Evolutionary conservation across 1,140 invertebrate genomes (phyloP), one percentile per base, ranked within the genome.

Genomic region (Brachionus manjavacas): DNA sequence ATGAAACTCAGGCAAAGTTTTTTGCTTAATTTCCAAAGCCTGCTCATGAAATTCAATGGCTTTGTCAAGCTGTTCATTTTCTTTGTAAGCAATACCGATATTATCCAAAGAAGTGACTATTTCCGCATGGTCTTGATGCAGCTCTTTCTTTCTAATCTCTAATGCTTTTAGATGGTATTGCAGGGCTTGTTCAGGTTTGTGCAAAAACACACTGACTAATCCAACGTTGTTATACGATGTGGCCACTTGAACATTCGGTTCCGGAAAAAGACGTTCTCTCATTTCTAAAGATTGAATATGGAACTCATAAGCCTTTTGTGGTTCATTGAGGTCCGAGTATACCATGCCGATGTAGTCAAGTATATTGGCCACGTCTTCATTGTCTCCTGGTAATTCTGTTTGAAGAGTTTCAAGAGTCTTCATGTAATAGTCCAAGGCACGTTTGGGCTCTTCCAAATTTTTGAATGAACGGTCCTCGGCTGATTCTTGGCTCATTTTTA

Each of bases 301-400:
- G 23, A 16, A 80, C 31, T 80, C 76, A 7, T 23, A 39, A 11
- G 76, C 76, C 39, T 80, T 80, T 80, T 55, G 14, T 4, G 25
- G 28, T n/a, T 79, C 46, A 11, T 35, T 60, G 8, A 79, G n/a
- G 52, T 60, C 49, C 7, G 46, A 28, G 16, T 79, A 79, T 1
- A 79, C 76, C 76, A 79, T 55, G 49, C 76, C 76, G n/a, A 79
- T 79, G 28, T 28, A 55, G 16, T 79, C 49, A n/a, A 55, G 25
- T 9, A 55, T 79, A 16, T 55, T 79, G 9, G 46, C 76, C 28
- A 79, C 16, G 11, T 55, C 46, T 43, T 41, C 46, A 16, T 60
- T 41, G 35, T 60, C 76, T 4, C 39, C 76, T 7, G 76, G 76
- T n/a, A 79, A 35, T 16, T 41, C 35, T 55, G 14, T 14, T 55